Conservation (phyloP, 2,888 invertebrate species). For the Dasysyrphus albostriatus region DNA sequence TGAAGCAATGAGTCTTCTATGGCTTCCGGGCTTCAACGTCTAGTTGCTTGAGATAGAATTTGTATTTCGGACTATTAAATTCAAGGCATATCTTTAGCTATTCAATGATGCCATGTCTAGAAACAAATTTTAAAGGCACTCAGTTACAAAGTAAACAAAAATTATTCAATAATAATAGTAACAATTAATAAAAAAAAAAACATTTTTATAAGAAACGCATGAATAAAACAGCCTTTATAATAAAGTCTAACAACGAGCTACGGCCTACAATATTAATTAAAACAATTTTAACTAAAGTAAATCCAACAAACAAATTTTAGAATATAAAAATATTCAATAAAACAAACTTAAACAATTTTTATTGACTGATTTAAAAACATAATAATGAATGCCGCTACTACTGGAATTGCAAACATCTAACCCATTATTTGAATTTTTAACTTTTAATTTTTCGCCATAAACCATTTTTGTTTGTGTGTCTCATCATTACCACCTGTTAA, state of each 20-base stretch:
- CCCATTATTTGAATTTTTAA: constrained; percentile 28
- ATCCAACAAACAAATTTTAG: background rate
- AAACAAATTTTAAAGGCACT: too few species aligned
- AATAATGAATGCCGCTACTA: constrained; percentile 46
- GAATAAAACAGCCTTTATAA: constrained; percentile 4
- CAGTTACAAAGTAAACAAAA: too few species aligned
- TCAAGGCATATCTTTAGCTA: too few species aligned
- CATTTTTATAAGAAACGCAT: background rate
- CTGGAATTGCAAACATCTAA: constrained; percentile 58
- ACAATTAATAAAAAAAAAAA: background rate
- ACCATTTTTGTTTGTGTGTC: constrained; percentile 9
- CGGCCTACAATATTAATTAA: background rate
- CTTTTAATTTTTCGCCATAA: constrained; percentile 21
- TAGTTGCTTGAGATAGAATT: too few species aligned
- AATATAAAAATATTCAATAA: background rate
- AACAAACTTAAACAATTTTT: background rate
- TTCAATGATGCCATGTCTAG: too few species aligned
- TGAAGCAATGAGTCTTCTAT: too few species aligned
- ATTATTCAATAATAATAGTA: background rate
- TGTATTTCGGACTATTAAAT: too few species aligned
- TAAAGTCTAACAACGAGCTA: background rate
- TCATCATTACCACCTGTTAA: constrained; percentile 6
- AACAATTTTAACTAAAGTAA: background rate
- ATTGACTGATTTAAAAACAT: background rate
- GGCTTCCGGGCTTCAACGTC: too few species aligned